Evolutionary conservation across 92 coral and sea anemone species (phyloP).

Genomic region (Galaxea fascicularis): DNA sequence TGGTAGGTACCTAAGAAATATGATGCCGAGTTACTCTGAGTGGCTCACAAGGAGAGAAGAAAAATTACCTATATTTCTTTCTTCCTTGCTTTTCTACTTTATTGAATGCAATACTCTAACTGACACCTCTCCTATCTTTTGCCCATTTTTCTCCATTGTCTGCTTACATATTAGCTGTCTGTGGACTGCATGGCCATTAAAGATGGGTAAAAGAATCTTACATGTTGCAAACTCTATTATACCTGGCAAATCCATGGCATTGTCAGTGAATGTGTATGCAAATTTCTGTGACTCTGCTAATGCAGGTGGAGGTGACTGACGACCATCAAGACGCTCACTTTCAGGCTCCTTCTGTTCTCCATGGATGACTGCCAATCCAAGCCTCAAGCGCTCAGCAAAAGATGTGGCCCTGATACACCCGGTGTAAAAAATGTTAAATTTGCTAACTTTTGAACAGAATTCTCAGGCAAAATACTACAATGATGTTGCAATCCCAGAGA

Average conservation of each 20-base stretch:
- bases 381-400: slow-evolving; percentile 96
- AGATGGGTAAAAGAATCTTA: no score
- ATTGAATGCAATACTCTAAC: no score
- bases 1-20: no score
- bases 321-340: slow-evolving; percentile 90
- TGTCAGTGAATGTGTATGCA: slow-evolving; percentile 68
- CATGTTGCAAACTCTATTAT: background rate
- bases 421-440: background rate
- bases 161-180: background rate
- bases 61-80: no score
- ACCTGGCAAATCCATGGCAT: slow-evolving; percentile 81
- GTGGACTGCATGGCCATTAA: no score
- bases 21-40: no score
- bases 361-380: slow-evolving; percentile 97
- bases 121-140: no score
- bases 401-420: slow-evolving; percentile 86
- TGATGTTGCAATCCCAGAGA: no score
- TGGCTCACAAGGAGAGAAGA: no score
- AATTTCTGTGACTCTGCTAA: slow-evolving; percentile 68
- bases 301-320: slow-evolving; percentile 96
- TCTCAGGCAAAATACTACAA: no score
- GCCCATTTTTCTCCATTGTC: background rate
- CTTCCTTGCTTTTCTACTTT: no score
- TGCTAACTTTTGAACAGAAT: no score
- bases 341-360: slow-evolving; percentile 90